Evolutionary conservation across 2,113 vertebrate genomes (phyloP).

Genomic region (Lophotis ruficrista): DNA sequence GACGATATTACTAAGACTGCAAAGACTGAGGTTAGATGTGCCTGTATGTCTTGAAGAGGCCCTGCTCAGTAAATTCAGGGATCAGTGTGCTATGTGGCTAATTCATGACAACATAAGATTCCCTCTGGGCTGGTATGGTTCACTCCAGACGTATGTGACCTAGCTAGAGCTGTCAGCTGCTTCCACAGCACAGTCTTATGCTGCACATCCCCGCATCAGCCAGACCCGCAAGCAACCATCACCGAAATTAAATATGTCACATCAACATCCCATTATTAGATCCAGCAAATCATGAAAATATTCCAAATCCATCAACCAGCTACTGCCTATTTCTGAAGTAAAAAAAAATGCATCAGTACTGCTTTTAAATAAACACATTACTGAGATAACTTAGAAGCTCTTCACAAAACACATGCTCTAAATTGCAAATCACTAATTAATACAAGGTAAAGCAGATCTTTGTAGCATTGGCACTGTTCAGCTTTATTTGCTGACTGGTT

Average conservation of each 20-base stretch:
- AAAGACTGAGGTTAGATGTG: neutral
- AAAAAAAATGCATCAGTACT: neutral
- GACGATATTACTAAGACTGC: neutral
- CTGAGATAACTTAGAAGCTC: neutral
- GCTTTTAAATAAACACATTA: neutral
- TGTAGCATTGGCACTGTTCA: neutral
- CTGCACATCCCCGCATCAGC: neutral
- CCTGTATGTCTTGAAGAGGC: neutral
- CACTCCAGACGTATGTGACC: neutral
- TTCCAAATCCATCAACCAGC: neutral
- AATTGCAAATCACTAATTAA: neutral
- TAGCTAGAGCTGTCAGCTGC: conserved; percentile 10
- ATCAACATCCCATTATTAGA: neutral
- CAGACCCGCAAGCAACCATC: neutral
- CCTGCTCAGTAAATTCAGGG: neutral
- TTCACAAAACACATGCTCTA: neutral
- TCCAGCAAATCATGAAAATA: neutral
- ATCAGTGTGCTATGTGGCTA: neutral
- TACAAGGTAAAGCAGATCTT: neutral
- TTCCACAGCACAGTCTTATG: neutral
- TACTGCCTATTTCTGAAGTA: neutral
- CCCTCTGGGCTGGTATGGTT: neutral
- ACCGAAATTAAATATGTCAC: neutral
- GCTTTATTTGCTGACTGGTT: neutral
- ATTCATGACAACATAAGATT: neutral